Evolutionary conservation across 2,113 vertebrate species (phyloP).

Genomic region (Ammodytes marinus): DNA sequence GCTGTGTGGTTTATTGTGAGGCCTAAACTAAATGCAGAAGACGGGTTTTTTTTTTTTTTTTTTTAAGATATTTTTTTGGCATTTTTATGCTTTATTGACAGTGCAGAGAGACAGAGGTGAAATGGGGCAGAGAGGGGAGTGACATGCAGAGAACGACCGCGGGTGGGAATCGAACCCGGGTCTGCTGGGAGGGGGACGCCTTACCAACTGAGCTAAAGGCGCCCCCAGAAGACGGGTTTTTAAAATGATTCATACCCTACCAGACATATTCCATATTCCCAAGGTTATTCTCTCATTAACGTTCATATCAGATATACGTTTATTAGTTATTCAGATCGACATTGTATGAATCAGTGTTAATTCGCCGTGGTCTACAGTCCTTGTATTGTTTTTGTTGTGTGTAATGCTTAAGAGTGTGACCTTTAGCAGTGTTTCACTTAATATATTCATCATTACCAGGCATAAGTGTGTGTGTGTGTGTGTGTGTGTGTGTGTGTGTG

Average conservation of each 20-base stretch:
- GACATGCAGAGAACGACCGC: too few relatives aligned
- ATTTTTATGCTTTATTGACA: too few relatives aligned
- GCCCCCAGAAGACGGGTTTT: too few relatives aligned
- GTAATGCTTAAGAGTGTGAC: neutral
- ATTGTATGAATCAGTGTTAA: conserved; percentile 9
- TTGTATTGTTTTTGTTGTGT: conserved; percentile 9
- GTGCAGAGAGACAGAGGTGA: too few relatives aligned
- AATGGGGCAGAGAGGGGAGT: too few relatives aligned
- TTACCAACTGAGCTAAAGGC: too few relatives aligned
- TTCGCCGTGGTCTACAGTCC: conserved; percentile 9
- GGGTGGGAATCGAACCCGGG: too few relatives aligned
- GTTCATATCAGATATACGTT: neutral
- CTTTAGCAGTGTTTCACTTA: conserved; percentile 23
- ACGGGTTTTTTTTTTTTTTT: too few relatives aligned
- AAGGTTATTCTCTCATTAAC: neutral
- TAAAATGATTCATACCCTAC: neutral
- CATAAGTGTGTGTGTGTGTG: neutral
- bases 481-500: neutral
- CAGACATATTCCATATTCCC: neutral
- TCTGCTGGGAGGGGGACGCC: too few relatives aligned
- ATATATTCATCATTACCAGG: conserved; percentile 34
- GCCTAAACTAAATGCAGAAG: neutral
- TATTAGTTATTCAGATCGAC: neutral
- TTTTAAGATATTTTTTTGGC: too few relatives aligned
- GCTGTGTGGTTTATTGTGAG: neutral